Percentiles rank a stretch among this genome's conserved stretches.
These are phyloP conservation scores for Emydura subglobosa DNA, from an alignment of 2,113 vertebrate genomes.

Conservation along the genomic window DNA sequence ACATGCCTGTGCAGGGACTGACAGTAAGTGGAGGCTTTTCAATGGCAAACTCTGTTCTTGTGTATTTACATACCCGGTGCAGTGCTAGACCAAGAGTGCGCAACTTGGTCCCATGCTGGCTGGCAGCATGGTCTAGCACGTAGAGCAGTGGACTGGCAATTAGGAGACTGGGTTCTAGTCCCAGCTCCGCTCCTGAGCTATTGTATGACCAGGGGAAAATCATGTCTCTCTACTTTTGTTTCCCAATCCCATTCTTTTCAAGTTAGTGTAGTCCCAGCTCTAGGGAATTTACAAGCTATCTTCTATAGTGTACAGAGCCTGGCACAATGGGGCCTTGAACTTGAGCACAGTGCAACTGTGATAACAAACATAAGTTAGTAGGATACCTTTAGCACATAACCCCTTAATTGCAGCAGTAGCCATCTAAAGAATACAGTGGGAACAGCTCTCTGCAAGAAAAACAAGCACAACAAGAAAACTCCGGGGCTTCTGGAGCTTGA, in stretches of 20 bases:
- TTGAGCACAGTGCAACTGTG: constrained; percentile 50
- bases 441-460: constrained; percentile 68
- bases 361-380: constrained; percentile 49
- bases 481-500: constrained; percentile 50
- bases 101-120: background rate
- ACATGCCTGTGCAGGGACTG: background rate
- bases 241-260: background rate
- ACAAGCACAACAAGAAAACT: constrained; percentile 55
- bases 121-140: background rate
- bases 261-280: too few species aligned
- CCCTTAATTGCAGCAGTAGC: constrained; percentile 70
- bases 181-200: too few species aligned
- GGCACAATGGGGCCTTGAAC: constrained; percentile 36
- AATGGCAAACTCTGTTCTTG: rapidly evolving
- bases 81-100: background rate
- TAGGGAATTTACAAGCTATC: too few species aligned
- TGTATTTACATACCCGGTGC: background rate
- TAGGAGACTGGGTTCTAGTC: too few species aligned
- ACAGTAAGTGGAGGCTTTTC: too few species aligned
- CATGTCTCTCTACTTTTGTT: background rate
- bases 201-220: background rate
- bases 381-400: constrained; percentile 66
- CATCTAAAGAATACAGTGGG: constrained; percentile 53
- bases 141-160: rapidly evolving
- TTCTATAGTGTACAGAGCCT: constrained; percentile 27